phyloP scores from a whole-genome alignment of 1,140 invertebrate species.

The Brachionus paranguensis region DNA sequence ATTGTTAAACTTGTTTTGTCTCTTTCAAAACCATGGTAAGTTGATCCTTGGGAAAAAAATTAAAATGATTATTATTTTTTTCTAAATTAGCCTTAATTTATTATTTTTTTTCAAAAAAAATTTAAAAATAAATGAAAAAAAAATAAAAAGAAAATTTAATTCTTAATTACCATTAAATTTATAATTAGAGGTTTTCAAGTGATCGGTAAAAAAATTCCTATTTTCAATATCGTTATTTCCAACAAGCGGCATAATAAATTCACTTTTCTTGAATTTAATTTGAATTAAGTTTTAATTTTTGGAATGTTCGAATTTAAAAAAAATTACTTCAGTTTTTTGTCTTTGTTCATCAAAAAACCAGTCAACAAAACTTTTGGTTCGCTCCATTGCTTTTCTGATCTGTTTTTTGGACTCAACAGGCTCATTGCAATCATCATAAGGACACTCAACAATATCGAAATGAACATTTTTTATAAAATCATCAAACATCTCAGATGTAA shows the following conservation, averaged over 20 bases:
- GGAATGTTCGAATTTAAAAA: no score
- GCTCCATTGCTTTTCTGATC: slow-evolving; percentile 11
- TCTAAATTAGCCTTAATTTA: background rate
- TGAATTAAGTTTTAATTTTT: background rate
- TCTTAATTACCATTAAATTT: slow-evolving; percentile 12
- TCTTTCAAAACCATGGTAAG: background rate
- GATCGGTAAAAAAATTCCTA: background rate
- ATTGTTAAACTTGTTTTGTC: background rate
- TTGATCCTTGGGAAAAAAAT: background rate
- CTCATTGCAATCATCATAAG: background rate
- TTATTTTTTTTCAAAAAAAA: background rate
- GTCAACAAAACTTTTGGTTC: slow-evolving; percentile 35
- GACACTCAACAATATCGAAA: slow-evolving; percentile 15
- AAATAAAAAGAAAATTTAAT: background rate
- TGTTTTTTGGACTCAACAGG: background rate
- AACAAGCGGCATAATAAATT: background rate
- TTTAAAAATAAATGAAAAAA: background rate
- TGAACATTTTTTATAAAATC: slow-evolving; percentile 28
- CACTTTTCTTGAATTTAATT: background rate
- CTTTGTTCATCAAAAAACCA: background rate
- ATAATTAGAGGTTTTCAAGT: background rate
- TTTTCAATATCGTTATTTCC: background rate
- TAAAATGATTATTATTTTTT: background rate
- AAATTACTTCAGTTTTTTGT: background rate
- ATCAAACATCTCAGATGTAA: background rate